phyloP scores from a whole-genome alignment of 2,888 invertebrate genomes.

The Cetonia aurata region DNA sequence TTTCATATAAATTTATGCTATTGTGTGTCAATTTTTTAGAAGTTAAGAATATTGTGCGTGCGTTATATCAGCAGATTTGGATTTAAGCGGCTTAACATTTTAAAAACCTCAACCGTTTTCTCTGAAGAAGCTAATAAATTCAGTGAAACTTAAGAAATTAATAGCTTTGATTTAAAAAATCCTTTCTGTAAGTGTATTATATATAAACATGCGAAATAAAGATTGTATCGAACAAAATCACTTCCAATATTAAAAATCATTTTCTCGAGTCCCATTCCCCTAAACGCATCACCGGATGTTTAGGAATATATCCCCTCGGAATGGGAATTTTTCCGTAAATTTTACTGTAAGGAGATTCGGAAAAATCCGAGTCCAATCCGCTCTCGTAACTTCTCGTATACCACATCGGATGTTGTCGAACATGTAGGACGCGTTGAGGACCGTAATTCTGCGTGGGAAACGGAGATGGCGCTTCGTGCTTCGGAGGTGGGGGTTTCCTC shows the following conservation, averaged over 20 bases:
- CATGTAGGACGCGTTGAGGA: background rate
- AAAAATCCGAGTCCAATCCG: constrained; percentile 37
- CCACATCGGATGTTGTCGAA: constrained; percentile 42
- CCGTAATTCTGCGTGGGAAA: background rate
- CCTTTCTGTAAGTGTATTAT: too few relatives aligned
- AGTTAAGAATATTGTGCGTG: too few relatives aligned
- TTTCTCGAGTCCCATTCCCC: constrained; percentile 38
- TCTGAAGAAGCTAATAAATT: too few relatives aligned
- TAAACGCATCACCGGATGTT: constrained; percentile 27
- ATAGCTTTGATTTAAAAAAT: too few relatives aligned
- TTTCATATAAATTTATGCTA: too few relatives aligned
- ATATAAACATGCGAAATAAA: too few relatives aligned
- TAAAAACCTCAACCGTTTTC: too few relatives aligned
- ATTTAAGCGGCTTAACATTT: too few relatives aligned
- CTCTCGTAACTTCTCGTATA: constrained; percentile 42
- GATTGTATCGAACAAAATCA: too few relatives aligned
- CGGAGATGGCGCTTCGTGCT: constrained; percentile 20
- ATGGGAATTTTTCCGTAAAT: constrained; percentile 41
- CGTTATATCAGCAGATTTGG: too few relatives aligned
- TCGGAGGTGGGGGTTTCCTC: constrained; percentile 50
- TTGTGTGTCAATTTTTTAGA: too few relatives aligned
- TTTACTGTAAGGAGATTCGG: constrained; percentile 41
- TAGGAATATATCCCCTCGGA: constrained; percentile 39
- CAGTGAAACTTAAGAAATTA: too few relatives aligned
- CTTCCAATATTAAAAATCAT: background rate